Conservation (phyloP, 2,113 vertebrate genomes). For the Epinephelus moara region DNA sequence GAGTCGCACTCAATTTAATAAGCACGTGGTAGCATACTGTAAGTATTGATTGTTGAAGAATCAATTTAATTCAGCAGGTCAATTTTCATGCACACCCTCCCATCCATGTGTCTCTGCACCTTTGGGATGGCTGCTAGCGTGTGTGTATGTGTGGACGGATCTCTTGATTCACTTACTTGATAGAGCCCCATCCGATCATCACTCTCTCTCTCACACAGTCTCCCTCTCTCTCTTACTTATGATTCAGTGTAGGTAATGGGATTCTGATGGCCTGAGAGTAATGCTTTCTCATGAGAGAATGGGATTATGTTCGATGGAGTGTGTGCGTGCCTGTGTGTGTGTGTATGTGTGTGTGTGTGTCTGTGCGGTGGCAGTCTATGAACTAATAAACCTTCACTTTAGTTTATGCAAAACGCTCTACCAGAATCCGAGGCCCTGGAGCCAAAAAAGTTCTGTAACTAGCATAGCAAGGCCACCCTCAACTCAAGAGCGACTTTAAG, state of each 20-base stretch:
- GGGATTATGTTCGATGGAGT: constrained; percentile 78
- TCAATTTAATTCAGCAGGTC: constrained; percentile 60
- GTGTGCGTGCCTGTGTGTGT: constrained; percentile 49
- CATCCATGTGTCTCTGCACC: constrained; percentile 41
- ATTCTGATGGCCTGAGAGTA: constrained; percentile 83
- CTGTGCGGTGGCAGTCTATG: constrained; percentile 55
- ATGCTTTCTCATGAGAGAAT: constrained; percentile 84
- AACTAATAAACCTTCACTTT: constrained; percentile 74
- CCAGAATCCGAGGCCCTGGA: constrained; percentile 60
- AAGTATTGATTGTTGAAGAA: constrained; percentile 57
- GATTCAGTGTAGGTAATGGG: constrained; percentile 84
- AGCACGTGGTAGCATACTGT: constrained; percentile 43
- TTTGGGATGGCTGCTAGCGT: constrained; percentile 34
- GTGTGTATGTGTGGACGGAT: constrained; percentile 57
- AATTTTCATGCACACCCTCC: constrained; percentile 61
- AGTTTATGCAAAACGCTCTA: constrained; percentile 69
- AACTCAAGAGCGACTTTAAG: constrained; percentile 59
- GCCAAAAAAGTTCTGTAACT: constrained; percentile 64
- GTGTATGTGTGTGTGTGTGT: constrained; percentile 38
- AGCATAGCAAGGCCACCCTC: constrained; percentile 61
- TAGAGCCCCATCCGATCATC: constrained; percentile 71
- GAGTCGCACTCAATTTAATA: constrained; percentile 41
- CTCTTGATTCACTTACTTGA: constrained; percentile 76
- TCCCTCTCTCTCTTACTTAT: constrained; percentile 64
- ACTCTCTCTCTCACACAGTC: constrained; percentile 46